Conservation (phyloP, 2,888 invertebrate genomes). For the Trachelus stipa region DNA sequence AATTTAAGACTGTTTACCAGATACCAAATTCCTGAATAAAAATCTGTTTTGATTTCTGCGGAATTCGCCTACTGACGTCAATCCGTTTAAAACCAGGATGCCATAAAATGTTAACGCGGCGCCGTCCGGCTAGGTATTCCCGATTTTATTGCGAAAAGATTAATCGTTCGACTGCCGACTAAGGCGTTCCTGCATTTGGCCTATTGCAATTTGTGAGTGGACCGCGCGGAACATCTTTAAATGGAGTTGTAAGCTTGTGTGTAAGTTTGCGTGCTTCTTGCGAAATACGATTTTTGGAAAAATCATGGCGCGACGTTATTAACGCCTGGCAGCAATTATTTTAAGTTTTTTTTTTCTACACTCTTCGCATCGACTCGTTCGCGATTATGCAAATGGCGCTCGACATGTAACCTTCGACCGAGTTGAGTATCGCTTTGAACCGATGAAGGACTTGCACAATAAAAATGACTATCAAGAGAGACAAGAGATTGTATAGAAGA, state of each 20-base stretch:
- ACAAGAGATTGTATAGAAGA: not conserved
- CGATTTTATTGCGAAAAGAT: constrained; percentile 9
- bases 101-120: constrained; percentile 45
- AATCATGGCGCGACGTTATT: not conserved
- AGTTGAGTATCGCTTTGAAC: not conserved
- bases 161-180: not conserved
- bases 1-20: constrained; percentile 49
- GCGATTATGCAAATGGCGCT: not conserved
- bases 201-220: not conserved
- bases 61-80: constrained; percentile 24
- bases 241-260: not conserved
- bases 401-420: not conserved
- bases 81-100: constrained; percentile 32
- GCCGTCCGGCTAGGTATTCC: constrained; percentile 35
- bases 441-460: not conserved
- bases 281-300: not conserved
- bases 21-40: constrained; percentile 47
- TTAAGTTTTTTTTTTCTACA: not conserved
- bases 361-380: not conserved
- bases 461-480: not conserved
- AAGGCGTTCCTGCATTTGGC: not conserved
- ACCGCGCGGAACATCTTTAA: not conserved
- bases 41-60: constrained; percentile 45
- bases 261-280: not conserved
- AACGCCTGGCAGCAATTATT: not conserved